phyloP scores from a whole-genome alignment of 2,888 invertebrate species.

The Pandemis cinnamomeana region DNA sequence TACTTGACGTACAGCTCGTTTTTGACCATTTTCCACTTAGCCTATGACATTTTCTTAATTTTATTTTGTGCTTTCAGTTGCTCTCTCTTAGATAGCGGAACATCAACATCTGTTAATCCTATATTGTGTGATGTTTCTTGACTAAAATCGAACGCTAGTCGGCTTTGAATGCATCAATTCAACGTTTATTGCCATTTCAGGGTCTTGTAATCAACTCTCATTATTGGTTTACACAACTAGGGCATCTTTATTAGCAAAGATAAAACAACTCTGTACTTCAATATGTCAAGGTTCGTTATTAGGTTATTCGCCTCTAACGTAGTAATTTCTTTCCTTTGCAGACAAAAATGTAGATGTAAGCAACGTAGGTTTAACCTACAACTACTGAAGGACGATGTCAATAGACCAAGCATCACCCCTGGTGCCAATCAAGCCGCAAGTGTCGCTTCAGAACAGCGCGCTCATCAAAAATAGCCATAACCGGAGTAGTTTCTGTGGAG shows the following conservation, averaged over 20 bases:
- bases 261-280: conserved; percentile 64
- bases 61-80: conserved; percentile 44
- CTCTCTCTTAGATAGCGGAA: conserved; percentile 54
- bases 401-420: conserved; percentile 82
- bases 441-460: conserved; percentile 75
- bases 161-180: conserved; percentile 45
- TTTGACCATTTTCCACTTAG: conserved; percentile 41
- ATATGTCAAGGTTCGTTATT: conserved; percentile 51
- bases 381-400: conserved; percentile 78
- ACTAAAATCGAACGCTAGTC: conserved; percentile 61
- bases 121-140: conserved; percentile 63
- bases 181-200: conserved; percentile 54
- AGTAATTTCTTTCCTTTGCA: conserved; percentile 74
- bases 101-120: conserved; percentile 67
- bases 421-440: conserved; percentile 82
- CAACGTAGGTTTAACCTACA: conserved; percentile 66
- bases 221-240: conserved; percentile 43
- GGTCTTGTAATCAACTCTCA: conserved; percentile 50
- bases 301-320: conserved; percentile 54
- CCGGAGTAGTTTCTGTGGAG: conserved; percentile 82
- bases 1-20: neutral
- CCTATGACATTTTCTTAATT: conserved; percentile 52
- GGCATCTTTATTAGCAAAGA: conserved; percentile 36
- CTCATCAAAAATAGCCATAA: conserved; percentile 83
- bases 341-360: conserved; percentile 81